phyloP scores from a whole-genome alignment of 2,797 vertebrate species.

The Sparidentex hasta region DNA sequence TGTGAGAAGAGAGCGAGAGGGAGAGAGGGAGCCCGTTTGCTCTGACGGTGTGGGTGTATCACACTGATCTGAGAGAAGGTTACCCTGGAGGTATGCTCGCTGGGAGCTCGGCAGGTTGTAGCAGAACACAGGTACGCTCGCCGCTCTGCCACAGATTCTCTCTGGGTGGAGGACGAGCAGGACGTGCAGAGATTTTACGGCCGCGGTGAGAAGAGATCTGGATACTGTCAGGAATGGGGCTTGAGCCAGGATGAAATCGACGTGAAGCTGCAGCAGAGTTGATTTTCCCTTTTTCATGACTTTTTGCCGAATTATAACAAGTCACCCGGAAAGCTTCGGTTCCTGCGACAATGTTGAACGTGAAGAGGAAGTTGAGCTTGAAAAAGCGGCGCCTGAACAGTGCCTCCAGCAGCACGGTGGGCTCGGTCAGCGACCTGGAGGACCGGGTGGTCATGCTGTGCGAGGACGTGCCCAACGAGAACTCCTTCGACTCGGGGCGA shows the following conservation, averaged over 20 bases:
- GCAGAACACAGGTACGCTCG: constrained; percentile 65
- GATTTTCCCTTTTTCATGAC: neutral
- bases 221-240: constrained; percentile 1
- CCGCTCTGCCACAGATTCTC: constrained; percentile 15
- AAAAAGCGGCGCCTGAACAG: constrained; percentile 52
- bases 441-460: constrained; percentile 85
- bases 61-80: constrained; percentile 38
- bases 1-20: constrained; percentile 18
- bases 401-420: constrained; percentile 54
- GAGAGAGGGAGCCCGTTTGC: neutral
- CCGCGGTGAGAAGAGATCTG: constrained; percentile 1
- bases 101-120: constrained; percentile 70
- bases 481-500: constrained; percentile 57
- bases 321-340: neutral
- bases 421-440: constrained; percentile 77
- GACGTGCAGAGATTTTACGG: constrained; percentile 22
- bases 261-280: neutral
- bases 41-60: constrained; percentile 60
- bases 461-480: constrained; percentile 73
- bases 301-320: neutral
- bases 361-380: constrained; percentile 69
- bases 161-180: constrained; percentile 25
- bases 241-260: neutral
- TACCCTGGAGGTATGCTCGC: constrained; percentile 65
- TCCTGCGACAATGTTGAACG: constrained; percentile 66